Evolutionary conservation across 1,140 invertebrate genomes (phyloP), one percentile per base, ranked within the genome.

Genomic region (Drosophila triauraria): DNA sequence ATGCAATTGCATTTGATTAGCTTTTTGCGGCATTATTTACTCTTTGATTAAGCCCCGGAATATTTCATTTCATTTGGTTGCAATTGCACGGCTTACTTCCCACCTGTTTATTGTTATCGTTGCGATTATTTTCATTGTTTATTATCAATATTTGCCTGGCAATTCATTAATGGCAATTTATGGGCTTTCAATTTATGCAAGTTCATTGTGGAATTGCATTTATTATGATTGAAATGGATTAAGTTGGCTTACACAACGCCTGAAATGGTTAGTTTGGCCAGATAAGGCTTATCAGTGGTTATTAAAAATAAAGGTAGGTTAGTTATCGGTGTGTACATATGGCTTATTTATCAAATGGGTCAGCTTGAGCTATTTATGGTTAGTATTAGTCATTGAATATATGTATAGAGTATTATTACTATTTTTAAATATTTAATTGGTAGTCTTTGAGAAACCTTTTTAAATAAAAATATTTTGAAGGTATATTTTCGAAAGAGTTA

Each of bases 1-100:
- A 78, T 78, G 76, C 53, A 70, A 78, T 78, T 64, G 65, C 65
- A 78, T 78, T 78, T 78, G 78, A 79, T 79, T 65, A 79, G 75
- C 59, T 74, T 35, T 62, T 50, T 40, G 50, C 32, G 43, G 53
- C 40, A 57, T 70, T 78, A 62, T 78, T 70, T 70, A 77, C 75
- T 56, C 46, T 71, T 71, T 78, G 75, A 78, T 77, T 78, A 78
- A 71, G 75, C 60, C 35, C 23, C 27, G 46, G 38, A 61, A 50
- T 77, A 67, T 77, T 75, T 77, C 50, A 77, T 77, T 77, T 56
- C 32, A 69, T 77, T 68, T 57, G 51, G 43, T 70, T 47, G 57
- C 35, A 54, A 54, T 54, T 54, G 53, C 53, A 23, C 1, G 30
- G 40, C 53, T 38, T 67, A 47, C 63, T 70, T 70, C 17, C 17